A percentile compares a stretch with the other conserved stretches of the same genome.
Conservation (phyloP, 2,888 invertebrate species). For the Callosobruchus maculatus region DNA sequence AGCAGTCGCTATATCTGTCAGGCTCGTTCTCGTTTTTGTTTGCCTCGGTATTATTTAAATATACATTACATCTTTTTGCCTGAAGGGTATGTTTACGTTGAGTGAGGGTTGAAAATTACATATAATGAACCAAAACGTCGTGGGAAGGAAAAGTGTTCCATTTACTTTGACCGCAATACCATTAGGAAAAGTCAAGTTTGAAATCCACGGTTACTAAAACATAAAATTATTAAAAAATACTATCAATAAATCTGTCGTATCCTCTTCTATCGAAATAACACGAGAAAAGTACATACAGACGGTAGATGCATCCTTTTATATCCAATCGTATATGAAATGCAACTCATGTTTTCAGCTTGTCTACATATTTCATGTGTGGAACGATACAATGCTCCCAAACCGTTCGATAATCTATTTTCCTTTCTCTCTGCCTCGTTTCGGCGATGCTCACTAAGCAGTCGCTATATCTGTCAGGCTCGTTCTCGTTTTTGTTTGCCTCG, state of each 20-base stretch:
- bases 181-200: no score
- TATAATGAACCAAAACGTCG: no score
- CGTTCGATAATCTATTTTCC: not conserved
- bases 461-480: not conserved
- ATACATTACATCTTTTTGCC: not conserved
- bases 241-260: not conserved
- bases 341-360: not conserved
- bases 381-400: not conserved
- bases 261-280: not conserved
- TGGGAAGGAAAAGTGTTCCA: no score
- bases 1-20: not conserved
- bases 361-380: not conserved
- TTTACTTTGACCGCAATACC: no score
- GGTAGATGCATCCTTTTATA: not conserved
- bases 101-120: not conserved
- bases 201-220: no score
- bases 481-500: not conserved
- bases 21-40: not conserved
- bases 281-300: not conserved
- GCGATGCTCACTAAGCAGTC: not conserved
- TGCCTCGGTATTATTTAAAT: not conserved
- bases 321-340: not conserved
- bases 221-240: no score
- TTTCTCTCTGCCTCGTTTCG: not conserved
- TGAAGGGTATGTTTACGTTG: not conserved